phyloP scores from a whole-genome alignment of 2,888 invertebrate genomes.

The Tachina lurida region DNA sequence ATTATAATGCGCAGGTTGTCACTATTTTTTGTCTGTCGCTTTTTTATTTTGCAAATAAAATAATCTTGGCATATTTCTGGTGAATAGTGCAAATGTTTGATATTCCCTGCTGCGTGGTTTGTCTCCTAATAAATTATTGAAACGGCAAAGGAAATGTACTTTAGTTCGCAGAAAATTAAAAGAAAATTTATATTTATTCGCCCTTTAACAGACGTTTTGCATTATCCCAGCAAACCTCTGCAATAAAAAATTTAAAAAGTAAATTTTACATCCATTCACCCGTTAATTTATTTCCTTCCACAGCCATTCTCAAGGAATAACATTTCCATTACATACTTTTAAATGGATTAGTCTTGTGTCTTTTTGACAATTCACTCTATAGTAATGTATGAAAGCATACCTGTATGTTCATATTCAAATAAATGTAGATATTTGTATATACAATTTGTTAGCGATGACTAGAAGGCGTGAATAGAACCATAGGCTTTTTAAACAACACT shows the following conservation, averaged over 20 bases:
- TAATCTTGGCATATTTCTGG: conserved; percentile 49
- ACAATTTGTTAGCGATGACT: too few species aligned
- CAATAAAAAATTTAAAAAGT: conserved; percentile 15
- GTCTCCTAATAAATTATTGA: conserved; percentile 79
- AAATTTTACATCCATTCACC: not conserved
- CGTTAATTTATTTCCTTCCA: too few species aligned
- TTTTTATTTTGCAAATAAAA: conserved; percentile 65
- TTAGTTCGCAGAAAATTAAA: conserved; percentile 51
- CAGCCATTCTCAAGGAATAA: too few species aligned
- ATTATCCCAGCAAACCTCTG: conserved; percentile 43
- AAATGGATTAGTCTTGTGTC: too few species aligned
- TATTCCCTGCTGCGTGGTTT: conserved; percentile 74
- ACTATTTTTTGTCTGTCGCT: conserved; percentile 28
- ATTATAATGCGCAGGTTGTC: conserved; percentile 66
- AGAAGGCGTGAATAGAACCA: too few species aligned
- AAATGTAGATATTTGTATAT: too few species aligned
- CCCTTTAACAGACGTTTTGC: conserved; percentile 48
- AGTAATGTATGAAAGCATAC: too few species aligned
- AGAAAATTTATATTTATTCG: conserved; percentile 46
- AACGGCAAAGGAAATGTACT: conserved; percentile 74
- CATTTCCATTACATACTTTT: too few species aligned
- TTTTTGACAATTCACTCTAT: too few species aligned
- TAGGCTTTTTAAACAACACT: too few species aligned
- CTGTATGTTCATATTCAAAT: too few species aligned
- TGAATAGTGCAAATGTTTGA: conserved; percentile 71